Percentiles rank a stretch among this genome's conserved stretches.
Evolutionary conservation across 53 echinoderm and acorn worm species (phyloP).

Genomic region (Crossaster papposus): DNA sequence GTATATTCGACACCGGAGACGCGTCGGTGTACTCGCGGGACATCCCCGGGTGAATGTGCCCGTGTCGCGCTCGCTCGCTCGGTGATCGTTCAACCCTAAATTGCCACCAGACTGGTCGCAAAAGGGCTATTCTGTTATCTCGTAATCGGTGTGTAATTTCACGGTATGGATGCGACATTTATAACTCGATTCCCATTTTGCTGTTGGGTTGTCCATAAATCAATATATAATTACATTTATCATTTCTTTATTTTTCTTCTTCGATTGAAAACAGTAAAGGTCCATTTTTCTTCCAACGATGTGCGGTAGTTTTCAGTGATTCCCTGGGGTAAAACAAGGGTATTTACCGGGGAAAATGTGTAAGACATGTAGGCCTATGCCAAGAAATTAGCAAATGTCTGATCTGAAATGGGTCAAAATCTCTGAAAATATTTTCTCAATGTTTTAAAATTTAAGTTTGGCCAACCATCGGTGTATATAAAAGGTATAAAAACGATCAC

Average conservation of each 20-base stretch:
- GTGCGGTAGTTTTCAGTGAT: too few species aligned
- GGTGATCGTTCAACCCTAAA: neutral
- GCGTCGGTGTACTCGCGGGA: neutral
- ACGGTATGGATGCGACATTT: neutral
- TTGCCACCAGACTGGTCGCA: constrained; percentile 8
- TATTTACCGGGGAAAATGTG: too few species aligned
- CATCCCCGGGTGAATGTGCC: neutral
- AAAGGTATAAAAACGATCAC: neutral
- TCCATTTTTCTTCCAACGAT: too few species aligned
- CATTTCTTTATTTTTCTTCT: too few species aligned
- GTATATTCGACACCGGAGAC: constrained; percentile 4
- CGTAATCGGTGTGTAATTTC: constrained; percentile 17
- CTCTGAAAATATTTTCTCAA: too few species aligned
- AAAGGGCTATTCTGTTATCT: constrained; percentile 19
- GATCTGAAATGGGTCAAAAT: too few species aligned
- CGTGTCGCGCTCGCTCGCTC: constrained; percentile 9
- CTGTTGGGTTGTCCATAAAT: neutral
- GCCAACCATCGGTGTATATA: too few species aligned
- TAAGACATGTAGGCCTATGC: too few species aligned
- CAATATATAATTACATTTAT: neutral
- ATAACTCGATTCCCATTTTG: neutral
- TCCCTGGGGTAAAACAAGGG: too few species aligned
- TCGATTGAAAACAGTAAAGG: too few species aligned
- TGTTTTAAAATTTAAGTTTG: too few species aligned
- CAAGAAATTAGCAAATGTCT: too few species aligned